Evolutionary conservation across 2,113 vertebrate species (phyloP).

Genomic region (Picathartes gymnocephalus): DNA sequence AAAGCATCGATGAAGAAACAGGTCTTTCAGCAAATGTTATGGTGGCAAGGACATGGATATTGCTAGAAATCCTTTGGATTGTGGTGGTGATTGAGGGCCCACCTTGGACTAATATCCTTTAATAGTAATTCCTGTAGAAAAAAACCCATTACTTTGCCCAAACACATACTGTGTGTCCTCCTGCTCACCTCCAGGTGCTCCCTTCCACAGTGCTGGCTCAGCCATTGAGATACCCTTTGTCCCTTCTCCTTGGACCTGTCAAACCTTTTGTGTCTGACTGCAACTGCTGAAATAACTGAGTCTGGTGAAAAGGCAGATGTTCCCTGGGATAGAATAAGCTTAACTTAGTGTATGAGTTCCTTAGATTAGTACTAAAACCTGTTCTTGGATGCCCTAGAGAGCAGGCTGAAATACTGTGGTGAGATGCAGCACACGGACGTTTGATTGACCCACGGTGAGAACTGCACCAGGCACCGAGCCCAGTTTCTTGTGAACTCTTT

Average conservation of each 20-base stretch:
- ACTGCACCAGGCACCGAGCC: neutral
- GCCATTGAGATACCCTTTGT: neutral
- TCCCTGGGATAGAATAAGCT: neutral
- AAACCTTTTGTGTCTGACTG: neutral
- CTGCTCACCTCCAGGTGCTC: neutral
- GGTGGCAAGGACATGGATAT: neutral
- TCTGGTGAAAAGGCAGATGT: neutral
- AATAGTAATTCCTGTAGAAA: neutral
- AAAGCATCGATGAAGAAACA: neutral
- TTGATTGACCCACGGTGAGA: neutral
- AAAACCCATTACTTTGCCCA: neutral
- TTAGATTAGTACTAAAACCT: neutral
- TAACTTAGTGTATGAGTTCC: neutral
- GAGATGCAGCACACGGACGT: neutral
- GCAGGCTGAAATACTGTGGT: neutral
- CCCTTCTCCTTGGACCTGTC: neutral
- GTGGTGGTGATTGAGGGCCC: neutral
- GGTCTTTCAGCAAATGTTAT: neutral
- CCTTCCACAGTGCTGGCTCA: neutral
- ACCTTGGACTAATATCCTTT: neutral
- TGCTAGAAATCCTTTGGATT: neutral
- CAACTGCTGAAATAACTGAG: neutral
- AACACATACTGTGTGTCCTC: neutral
- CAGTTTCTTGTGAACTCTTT: neutral
- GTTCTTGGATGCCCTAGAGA: neutral